These are phyloP conservation scores for Nibea coibor DNA, from an alignment of 2,113 vertebrate species.

Conservation along the genomic window DNA sequence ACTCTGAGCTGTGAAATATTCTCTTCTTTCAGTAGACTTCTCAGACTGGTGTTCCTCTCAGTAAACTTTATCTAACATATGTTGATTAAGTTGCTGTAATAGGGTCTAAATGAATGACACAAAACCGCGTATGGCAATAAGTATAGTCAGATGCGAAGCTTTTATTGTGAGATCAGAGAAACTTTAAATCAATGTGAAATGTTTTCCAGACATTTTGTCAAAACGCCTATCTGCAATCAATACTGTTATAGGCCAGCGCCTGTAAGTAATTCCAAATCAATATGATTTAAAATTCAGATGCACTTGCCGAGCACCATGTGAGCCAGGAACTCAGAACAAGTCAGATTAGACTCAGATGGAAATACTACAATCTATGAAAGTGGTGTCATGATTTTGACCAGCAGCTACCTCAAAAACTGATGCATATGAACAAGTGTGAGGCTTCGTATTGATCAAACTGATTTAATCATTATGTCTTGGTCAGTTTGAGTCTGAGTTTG, in stretches of 20 bases:
- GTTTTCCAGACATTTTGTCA: conserved; percentile 61
- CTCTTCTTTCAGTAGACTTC: conserved; percentile 15
- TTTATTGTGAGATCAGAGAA: conserved; percentile 30
- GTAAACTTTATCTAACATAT: not conserved
- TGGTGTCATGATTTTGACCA: not conserved
- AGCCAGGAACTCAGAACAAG: conserved; percentile 26
- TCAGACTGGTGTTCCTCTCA: not conserved
- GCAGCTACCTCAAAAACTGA: not conserved
- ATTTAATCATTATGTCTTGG: conserved; percentile 3
- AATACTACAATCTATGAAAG: not conserved
- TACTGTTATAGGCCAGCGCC: conserved; percentile 40
- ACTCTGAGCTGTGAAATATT: conserved; percentile 2
- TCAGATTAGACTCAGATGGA: conserved; percentile 39
- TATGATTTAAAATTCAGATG: conserved; percentile 56
- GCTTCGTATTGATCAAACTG: conserved; percentile 9
- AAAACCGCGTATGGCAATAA: conserved; percentile 22
- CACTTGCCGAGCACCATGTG: conserved; percentile 20
- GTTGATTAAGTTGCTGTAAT: conserved; percentile 35
- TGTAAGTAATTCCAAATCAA: conserved; percentile 67
- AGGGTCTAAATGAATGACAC: conserved; percentile 16
- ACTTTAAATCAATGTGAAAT: conserved; percentile 62
- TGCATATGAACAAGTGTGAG: conserved; percentile 3
- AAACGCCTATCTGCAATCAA: conserved; percentile 54
- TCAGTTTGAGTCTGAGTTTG: not conserved
- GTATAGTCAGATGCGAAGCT: conserved; percentile 24